A percentile compares a stretch with the other conserved stretches of the same genome.
Evolutionary conservation across 2,113 vertebrate genomes (phyloP).

Genomic region (Tetrao urogallus): DNA sequence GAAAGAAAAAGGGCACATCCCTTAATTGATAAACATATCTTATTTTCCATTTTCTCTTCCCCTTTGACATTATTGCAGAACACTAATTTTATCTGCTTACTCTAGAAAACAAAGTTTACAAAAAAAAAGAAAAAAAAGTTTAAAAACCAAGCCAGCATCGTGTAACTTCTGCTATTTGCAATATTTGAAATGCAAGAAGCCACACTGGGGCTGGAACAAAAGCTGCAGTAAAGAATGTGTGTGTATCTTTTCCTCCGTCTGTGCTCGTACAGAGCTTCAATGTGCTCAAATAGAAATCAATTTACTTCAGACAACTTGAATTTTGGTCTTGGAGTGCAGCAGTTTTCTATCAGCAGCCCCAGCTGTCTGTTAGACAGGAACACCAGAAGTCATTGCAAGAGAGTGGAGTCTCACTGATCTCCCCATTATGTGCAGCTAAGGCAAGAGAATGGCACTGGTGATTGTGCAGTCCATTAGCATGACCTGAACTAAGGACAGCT

Average conservation of each 20-base stretch:
- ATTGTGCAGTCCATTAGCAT: rapidly evolving
- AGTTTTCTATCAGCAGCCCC: background rate
- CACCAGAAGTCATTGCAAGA: background rate
- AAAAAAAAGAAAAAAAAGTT: background rate
- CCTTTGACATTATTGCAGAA: background rate
- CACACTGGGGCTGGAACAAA: background rate
- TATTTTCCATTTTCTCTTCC: background rate
- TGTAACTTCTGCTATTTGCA: background rate
- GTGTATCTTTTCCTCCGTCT: background rate
- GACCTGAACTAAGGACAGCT: background rate
- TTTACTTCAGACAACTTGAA: background rate
- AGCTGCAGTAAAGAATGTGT: background rate
- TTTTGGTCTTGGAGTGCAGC: background rate
- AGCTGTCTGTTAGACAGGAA: background rate
- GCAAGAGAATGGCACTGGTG: background rate
- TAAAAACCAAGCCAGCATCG: background rate
- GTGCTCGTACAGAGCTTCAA: background rate
- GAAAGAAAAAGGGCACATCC: background rate
- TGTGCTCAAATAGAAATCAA: background rate
- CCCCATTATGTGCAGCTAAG: background rate
- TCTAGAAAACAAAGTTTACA: background rate
- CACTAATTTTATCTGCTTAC: background rate
- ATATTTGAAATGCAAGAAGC: background rate
- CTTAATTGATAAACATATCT: background rate
- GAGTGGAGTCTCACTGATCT: background rate